Conservation (phyloP, 2,888 invertebrate species). For the Drosophila paranaensis region DNA sequence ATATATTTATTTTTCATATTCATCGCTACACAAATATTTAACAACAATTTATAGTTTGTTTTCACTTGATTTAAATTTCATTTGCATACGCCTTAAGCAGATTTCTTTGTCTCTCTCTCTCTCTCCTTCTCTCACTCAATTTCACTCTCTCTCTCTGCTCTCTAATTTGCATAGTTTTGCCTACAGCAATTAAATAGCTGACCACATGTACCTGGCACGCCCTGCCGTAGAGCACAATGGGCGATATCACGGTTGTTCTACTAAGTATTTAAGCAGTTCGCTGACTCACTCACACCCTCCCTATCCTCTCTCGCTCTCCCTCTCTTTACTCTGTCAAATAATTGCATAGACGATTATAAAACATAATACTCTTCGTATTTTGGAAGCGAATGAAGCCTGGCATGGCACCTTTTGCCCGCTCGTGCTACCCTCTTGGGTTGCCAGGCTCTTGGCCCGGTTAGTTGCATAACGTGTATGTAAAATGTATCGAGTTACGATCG, state of each 20-base stretch:
- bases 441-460: conserved; percentile 31
- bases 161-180: conserved; percentile 73
- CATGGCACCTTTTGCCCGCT: conserved; percentile 31
- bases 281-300: conserved; percentile 11
- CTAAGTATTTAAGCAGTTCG: conserved; percentile 6
- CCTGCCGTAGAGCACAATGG: conserved; percentile 14
- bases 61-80: conserved; percentile 8
- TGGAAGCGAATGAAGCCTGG: conserved; percentile 12
- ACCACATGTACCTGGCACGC: conserved; percentile 59
- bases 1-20: background rate
- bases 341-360: conserved; percentile 62
- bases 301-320: background rate
- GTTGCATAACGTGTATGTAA: conserved; percentile 46
- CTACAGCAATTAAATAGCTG: conserved; percentile 71
- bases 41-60: background rate
- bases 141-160: background rate
- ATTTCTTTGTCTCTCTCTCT: background rate
- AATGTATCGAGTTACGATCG: conserved; percentile 84
- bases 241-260: conserved; percentile 21
- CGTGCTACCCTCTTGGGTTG: conserved; percentile 45
- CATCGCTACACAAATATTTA: background rate
- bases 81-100: background rate
- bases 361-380: conserved; percentile 60
- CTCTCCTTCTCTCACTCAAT: background rate
- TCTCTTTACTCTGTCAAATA: conserved; percentile 17